Evolutionary conservation across 2,797 vertebrate genomes (phyloP), one percentile per base, ranked within the genome.

Genomic region (Crenichthys baileyi): DNA sequence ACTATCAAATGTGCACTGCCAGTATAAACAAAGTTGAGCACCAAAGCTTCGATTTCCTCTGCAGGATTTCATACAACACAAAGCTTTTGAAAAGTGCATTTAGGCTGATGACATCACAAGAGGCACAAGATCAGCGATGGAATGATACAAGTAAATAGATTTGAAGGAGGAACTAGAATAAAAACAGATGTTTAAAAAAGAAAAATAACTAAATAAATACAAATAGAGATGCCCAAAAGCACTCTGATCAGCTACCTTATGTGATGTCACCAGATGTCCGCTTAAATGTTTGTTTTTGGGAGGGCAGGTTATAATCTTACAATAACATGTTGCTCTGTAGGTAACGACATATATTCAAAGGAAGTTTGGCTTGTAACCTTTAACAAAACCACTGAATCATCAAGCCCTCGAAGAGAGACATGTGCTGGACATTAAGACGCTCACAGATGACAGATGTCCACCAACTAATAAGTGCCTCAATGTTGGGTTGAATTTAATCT

Each of bases 361-460:
- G 1, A 65, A 65, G 31, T 39, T 65, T 22, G 18, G 31, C 31
- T 39, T 39, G 31, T 65, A 65, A 7, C 61, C 22, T 71, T 3
- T 24, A n/a, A 73, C 18, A 16, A 15, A 74, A 20, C 39, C 31
- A 1, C 18, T 39, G 1, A 31, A 31, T 41, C 20, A 41, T 58
- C 36, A 68, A 73, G 12, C n/a, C 26, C 56, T 20, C 31, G 0
- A 2, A 63, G 5, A 7, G 77, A 31, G 31, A 41, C 61, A 26
- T 76, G 78, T 87, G 84, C 81, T 46, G 78, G 79, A 81, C 79
- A 83, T 86, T 20, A 73, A 82, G 79, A 81, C 24, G 7, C 48
- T 51, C 20, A 11, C 71, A 68, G 71, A 81, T 56, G 76, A 80
- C 92, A 93, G 91, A 89, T 91, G 87, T 85, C 65, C 70, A 9